A percentile compares a stretch with the other conserved stretches of the same genome.
Evolutionary conservation across 2,888 invertebrate genomes (phyloP).

Genomic region (Octonoba sinensis): DNA sequence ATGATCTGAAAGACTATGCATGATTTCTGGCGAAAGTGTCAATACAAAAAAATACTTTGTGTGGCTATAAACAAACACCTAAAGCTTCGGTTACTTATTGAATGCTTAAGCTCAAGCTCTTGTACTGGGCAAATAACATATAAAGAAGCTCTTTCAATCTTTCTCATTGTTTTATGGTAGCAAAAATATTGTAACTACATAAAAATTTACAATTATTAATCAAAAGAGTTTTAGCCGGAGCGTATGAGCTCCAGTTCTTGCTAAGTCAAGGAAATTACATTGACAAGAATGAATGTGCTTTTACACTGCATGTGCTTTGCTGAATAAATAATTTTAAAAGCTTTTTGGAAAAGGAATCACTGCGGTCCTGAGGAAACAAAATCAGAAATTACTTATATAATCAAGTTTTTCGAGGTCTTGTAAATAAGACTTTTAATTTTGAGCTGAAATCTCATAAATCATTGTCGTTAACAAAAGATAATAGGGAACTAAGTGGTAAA

Average conservation of each 20-base stretch:
- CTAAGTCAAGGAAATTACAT: conserved; percentile 54
- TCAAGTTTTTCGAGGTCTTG: too few relatives aligned
- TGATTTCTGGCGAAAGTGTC: conserved; percentile 26
- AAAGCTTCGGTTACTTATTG: conserved; percentile 58
- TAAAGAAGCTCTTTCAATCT: conserved; percentile 61
- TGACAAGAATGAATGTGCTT: conserved; percentile 34
- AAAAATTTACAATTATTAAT: conserved; percentile 62
- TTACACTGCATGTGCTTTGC: conserved; percentile 17
- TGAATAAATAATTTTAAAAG: conserved; percentile 7
- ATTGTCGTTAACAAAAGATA: too few relatives aligned
- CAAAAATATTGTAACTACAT: conserved; percentile 63
- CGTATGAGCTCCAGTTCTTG: conserved; percentile 48
- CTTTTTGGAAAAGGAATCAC: neutral
- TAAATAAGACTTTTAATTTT: too few relatives aligned
- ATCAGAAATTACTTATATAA: too few relatives aligned
- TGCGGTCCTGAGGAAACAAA: neutral
- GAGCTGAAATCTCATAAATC: too few relatives aligned
- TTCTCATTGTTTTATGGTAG: conserved; percentile 53
- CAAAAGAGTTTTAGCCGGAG: conserved; percentile 58
- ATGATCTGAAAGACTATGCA: conserved; percentile 13
- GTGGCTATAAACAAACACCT: conserved; percentile 55
- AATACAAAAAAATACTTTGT: conserved; percentile 56
- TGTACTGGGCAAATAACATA: conserved; percentile 62
- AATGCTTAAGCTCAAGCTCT: conserved; percentile 62
- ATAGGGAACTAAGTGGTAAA: too few relatives aligned